Base-by-base conservation (phyloP, 2,888 invertebrate species). In the Rutpela maculata region DNA sequence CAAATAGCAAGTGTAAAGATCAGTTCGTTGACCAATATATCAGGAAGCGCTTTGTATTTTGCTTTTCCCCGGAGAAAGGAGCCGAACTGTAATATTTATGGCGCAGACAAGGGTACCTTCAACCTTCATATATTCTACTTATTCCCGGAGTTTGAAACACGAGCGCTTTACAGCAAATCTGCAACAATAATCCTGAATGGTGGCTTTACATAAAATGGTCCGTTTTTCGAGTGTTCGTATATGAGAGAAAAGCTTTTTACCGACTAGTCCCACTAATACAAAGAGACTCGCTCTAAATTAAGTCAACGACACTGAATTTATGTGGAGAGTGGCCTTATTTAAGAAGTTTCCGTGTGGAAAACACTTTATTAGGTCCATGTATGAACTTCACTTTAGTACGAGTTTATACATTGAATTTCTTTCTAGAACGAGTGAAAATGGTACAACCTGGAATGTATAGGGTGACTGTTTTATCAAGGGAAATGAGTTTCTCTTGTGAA, bases 1-100 rank as follows among this genome's bases (percentile, higher is more conserved):
- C 62, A 68, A 77, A 67, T 65, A 50, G 70, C 63, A 66, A 74
- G 70, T 77, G 74, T 74, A 70, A 69, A 18, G 59, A 77, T 74
- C 74, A 74, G 59, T 77, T 70, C 63, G 77, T 66, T 74, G 74
- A 70, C 74, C 77, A 74, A 77, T 77, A 77, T 70, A 77, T 74
- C 72, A 68, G 57, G 67, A 65, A 69, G 70, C 18, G 59, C 22
- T 62, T 74, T 77, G 74, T 70, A 69, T 59, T 65, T 59, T 74
- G 60, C 67, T 71, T 71, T 43, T 60, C 50, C 43, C 59, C 22
- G 31, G 60, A 50, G 63, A 69, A 69, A 35, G 22, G 35, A 75
- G 69, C 62, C 55, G 19, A 60, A 50, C 70, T 65, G 35, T 60
- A 55, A 70, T 70, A 75, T 75, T 75, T 70, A 75, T 70, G 63